Percentiles rank a stretch among this genome's conserved stretches.
These are phyloP conservation scores for Notocelia uddmanniana DNA, from an alignment of 2,888 invertebrate species.

Conservation along the genomic window DNA sequence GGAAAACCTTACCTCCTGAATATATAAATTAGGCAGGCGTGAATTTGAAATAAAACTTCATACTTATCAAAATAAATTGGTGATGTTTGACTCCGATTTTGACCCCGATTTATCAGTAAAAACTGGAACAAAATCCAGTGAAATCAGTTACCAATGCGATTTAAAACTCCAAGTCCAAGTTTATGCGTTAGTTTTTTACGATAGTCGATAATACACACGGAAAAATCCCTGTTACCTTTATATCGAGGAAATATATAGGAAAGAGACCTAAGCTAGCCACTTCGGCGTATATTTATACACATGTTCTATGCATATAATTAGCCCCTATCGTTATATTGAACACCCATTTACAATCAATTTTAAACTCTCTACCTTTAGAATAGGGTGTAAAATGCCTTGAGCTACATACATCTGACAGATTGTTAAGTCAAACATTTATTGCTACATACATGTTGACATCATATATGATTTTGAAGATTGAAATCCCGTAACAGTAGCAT, in stretches of 20 bases:
- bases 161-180: neutral
- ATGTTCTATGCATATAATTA: slow-evolving; percentile 73
- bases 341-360: slow-evolving; percentile 49
- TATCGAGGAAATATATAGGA: slow-evolving; percentile 76
- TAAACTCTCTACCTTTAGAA: slow-evolving; percentile 14
- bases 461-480: neutral
- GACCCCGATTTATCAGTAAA: neutral
- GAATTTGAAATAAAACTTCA: neutral
- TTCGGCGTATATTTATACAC: slow-evolving; percentile 75
- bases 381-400: slow-evolving; percentile 30
- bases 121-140: neutral
- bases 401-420: slow-evolving; percentile 2
- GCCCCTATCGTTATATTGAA: slow-evolving; percentile 60
- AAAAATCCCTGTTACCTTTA: slow-evolving; percentile 69
- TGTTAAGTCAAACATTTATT: slow-evolving; percentile 5
- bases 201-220: slow-evolving; percentile 48
- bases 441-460: slow-evolving; percentile 5
- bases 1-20: no score
- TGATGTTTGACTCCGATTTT: neutral
- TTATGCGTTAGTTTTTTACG: slow-evolving; percentile 6
- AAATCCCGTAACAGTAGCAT: slow-evolving; percentile 1
- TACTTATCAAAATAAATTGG: neutral
- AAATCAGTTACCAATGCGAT: neutral
- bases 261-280: slow-evolving; percentile 60
- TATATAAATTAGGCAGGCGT: neutral